A percentile compares a stretch with the other conserved stretches of the same genome.
Evolutionary conservation across 2,888 invertebrate genomes (phyloP).

Genomic region (Galerucella calmariensis): DNA sequence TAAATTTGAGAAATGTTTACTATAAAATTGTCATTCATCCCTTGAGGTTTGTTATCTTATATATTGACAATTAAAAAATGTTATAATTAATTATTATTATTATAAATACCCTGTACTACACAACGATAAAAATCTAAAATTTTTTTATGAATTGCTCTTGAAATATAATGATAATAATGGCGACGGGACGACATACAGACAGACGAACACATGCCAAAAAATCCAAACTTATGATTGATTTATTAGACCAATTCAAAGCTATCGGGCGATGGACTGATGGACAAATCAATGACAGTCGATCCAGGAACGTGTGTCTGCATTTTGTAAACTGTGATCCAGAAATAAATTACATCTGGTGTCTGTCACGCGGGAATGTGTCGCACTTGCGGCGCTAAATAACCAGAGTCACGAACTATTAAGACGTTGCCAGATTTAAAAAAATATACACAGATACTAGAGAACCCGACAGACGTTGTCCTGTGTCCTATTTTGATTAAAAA

Average conservation of each 20-base stretch:
- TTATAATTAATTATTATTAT: too few relatives aligned
- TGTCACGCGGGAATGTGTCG: conserved; percentile 51
- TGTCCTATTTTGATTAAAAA: too few relatives aligned
- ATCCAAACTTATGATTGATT: conserved; percentile 23
- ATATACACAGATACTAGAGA: too few relatives aligned
- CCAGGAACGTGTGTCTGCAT: conserved; percentile 53
- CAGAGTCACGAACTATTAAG: conserved; percentile 2
- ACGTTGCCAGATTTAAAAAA: conserved; percentile 8
- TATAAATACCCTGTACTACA: not conserved
- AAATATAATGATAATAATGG: not conserved
- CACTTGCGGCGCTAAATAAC: conserved; percentile 31
- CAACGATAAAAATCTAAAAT: not conserved
- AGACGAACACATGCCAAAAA: conserved; percentile 18
- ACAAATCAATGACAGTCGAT: conserved; percentile 47
- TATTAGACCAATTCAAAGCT: conserved; percentile 19
- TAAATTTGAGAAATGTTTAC: too few relatives aligned
- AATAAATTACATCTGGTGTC: conserved; percentile 56
- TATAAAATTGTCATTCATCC: too few relatives aligned
- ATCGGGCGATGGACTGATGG: conserved; percentile 34
- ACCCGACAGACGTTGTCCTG: too few relatives aligned
- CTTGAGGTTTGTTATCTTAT: too few relatives aligned
- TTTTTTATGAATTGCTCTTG: not conserved
- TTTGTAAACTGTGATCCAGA: conserved; percentile 55
- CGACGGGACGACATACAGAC: not conserved
- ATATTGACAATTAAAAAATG: too few relatives aligned